Base-by-base conservation (phyloP, 2,113 vertebrate genomes). In the Odobenus rosmarus region DNA sequence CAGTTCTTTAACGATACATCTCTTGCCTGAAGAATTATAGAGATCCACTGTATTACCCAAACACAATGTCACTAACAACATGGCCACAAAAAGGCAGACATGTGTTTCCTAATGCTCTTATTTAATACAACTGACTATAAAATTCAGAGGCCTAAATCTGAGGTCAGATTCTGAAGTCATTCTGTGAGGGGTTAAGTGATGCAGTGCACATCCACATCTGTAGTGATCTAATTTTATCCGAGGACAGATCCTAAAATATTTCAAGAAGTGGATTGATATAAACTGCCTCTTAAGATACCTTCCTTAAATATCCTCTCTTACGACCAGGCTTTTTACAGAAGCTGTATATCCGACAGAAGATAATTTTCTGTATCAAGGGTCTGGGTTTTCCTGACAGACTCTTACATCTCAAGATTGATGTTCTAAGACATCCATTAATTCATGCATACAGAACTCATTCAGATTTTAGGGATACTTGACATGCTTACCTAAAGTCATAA, bases 401-500 rank as follows among this genome's bases (percentile, higher is more conserved):
- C 21, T 72, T 90, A 85, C 1, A 49, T 69, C 61, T 62, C 81
- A 67, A 96, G 85, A 97, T 0, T 90, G 93, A 95, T 4, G 0
- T 57, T 79, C 23, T 69, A 92, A 92, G 67, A 62, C 89, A 97
- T 81, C 96, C 84, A 87, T 80, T 95, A 95, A 89, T 85, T 90
- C 77, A 61, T 18, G 67, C 53, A 31, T 87, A 92, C 39, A 92
- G 92, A 97, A 92, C 15, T 84, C 76, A 72, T 59, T 95, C 74
- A 72, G 71, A 77, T 88, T 89, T 95, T 71, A 97, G 31, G 23
- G 28, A 19, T 42, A 81, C 62, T 88, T 95, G 97, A 92, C 87
- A 79, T 90, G 42, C 94, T 96, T 95, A 96, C 95, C 90, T 74
- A 46, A 97, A 88, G 67, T 88, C n/a, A 85, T 88, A 89, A 88